Conservation (phyloP, 2,113 vertebrate species). For the Lepidothrix coronata region DNA sequence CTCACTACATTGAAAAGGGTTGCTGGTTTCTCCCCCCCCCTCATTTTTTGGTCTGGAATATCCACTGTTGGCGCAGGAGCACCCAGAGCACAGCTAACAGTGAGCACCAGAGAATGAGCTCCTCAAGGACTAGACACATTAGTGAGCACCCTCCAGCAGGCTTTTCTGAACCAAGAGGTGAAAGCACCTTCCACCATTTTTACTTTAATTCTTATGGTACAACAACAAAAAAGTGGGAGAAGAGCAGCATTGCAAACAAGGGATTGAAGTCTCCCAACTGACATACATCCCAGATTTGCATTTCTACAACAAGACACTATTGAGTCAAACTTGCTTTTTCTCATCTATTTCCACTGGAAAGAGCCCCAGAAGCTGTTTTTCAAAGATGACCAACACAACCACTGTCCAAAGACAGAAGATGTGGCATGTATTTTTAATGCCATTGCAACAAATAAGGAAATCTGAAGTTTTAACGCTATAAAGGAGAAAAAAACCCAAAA, state of each 20-base stretch:
- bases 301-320: background rate
- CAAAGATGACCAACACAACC: background rate
- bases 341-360: background rate
- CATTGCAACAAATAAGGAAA: background rate
- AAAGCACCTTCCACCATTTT: background rate
- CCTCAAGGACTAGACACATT: background rate
- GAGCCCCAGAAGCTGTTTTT: background rate
- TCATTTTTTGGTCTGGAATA: background rate
- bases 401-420: background rate
- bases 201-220: background rate
- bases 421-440: background rate
- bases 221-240: background rate
- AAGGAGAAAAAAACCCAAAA: background rate
- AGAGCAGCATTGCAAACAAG: background rate
- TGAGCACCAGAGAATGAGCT: background rate
- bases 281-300: background rate
- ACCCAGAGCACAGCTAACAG: background rate
- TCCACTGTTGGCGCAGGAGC: background rate
- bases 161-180: background rate
- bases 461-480: background rate
- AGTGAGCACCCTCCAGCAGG: background rate
- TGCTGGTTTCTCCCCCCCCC: fast-evolving
- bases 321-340: background rate
- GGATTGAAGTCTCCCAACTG: background rate
- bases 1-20: background rate